Evolutionary conservation across 2,888 invertebrate species (phyloP).

Genomic region (Gordius sp.): DNA sequence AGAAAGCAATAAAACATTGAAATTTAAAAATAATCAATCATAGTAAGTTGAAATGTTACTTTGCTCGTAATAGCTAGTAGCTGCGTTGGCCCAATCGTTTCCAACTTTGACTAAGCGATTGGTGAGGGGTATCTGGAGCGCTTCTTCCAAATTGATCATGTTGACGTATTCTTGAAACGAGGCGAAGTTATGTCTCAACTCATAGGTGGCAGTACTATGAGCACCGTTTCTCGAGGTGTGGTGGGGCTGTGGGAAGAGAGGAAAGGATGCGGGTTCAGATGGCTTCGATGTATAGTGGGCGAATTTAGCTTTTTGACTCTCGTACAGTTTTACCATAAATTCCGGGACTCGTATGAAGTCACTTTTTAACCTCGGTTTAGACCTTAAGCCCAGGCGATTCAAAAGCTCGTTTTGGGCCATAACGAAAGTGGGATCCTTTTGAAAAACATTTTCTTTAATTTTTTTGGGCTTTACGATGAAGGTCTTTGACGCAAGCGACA

Average conservation of each 20-base stretch:
- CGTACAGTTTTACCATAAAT: neutral
- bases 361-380: neutral
- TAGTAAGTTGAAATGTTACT: constrained; percentile 2
- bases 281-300: neutral
- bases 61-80: constrained; percentile 9
- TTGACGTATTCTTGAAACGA: neutral
- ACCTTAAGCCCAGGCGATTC: neutral
- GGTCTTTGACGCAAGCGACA: no score
- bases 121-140: neutral
- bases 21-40: no score
- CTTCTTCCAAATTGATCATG: neutral
- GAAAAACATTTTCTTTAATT: no score
- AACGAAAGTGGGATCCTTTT: no score
- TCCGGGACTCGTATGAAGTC: neutral
- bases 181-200: neutral
- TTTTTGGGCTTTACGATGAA: no score
- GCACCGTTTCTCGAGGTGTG: neutral
- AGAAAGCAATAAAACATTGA: no score
- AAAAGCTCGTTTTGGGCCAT: no score
- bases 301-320: neutral
- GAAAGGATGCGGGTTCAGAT: neutral
- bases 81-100: constrained; percentile 5
- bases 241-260: no score
- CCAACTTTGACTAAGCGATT: neutral
- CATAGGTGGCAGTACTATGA: neutral